Evolutionary conservation across 1,140 invertebrate species (phyloP).

Genomic region (Pogonomyrmex californicus): DNA sequence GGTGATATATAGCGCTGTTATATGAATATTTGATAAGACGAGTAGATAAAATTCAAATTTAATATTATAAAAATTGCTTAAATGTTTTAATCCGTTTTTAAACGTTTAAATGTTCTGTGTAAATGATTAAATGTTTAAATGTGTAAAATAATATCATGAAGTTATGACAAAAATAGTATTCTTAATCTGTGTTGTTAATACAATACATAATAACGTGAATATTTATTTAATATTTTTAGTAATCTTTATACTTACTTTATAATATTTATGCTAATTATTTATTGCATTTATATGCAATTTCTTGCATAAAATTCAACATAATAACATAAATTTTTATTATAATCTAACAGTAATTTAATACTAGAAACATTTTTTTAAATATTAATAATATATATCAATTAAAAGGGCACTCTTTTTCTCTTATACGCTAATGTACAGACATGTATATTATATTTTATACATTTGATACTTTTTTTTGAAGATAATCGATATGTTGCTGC

Average conservation of each 20-base stretch:
- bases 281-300: background rate
- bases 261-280: background rate
- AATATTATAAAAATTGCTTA: no score
- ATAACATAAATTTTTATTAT: background rate
- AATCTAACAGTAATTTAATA: background rate
- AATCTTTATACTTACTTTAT: background rate
- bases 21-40: no score
- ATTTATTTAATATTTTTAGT: background rate
- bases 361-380: background rate
- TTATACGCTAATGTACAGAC: no score
- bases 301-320: background rate
- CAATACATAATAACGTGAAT: background rate
- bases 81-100: no score
- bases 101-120: no score
- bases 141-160: background rate
- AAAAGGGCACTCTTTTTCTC: background rate
- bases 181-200: background rate
- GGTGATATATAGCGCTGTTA: no score
- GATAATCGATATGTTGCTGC: constrained; percentile 8
- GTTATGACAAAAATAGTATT: background rate
- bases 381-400: background rate
- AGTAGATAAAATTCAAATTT: no score
- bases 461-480: background rate
- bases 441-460: background rate
- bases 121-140: no score